These are phyloP conservation scores for Cochlearius cochlearius DNA, from an alignment of 2,113 vertebrate species.

Conservation along the genomic window DNA sequence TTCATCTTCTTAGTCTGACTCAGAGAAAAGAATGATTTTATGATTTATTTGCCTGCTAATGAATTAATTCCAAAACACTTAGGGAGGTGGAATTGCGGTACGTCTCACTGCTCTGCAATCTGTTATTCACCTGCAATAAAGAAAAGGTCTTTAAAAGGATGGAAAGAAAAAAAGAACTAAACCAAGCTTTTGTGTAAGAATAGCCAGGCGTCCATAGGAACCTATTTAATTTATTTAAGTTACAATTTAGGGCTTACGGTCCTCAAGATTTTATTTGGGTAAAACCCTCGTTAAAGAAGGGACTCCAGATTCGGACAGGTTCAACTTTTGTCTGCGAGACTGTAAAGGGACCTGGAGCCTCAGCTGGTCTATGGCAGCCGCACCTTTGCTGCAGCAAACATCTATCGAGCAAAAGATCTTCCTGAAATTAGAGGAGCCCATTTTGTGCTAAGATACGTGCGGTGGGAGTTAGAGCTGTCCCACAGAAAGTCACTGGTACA, in stretches of 20 bases:
- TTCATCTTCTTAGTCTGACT: not conserved
- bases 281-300: not conserved
- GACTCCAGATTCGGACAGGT: not conserved
- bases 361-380: fast-evolving
- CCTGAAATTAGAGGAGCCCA: not conserved
- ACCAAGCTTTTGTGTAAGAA: not conserved
- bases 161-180: not conserved
- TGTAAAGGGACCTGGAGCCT: not conserved
- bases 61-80: not conserved
- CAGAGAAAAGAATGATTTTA: not conserved
- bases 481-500: not conserved
- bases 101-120: not conserved
- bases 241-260: not conserved
- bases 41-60: not conserved
- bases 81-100: not conserved
- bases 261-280: not conserved
- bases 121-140: not conserved
- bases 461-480: not conserved
- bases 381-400: not conserved
- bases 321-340: not conserved
- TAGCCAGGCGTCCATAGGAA: not conserved
- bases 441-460: not conserved
- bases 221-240: not conserved
- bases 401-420: not conserved
- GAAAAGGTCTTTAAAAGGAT: not conserved